Evolutionary conservation across 2,113 vertebrate species (phyloP), one percentile per base, ranked within the genome.

Genomic region (Condylura cristata): DNA sequence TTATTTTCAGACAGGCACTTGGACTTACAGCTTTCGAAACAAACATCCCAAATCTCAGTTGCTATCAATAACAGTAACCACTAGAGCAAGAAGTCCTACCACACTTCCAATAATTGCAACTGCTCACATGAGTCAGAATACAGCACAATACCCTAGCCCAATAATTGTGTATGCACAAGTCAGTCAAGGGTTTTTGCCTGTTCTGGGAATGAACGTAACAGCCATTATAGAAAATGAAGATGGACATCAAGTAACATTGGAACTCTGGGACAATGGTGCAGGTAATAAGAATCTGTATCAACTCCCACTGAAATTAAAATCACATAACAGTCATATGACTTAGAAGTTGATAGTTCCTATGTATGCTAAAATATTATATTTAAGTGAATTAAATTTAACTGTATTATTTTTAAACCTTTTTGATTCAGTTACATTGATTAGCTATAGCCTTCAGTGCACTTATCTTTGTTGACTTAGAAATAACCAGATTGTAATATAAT

Each of bases 201-300:
- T 99, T 81, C 86, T 98, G 68, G 95, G 96, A 78, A 97, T 91
- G 86, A 97, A 66, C 20, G 98, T 99, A 81, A 98, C 34, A 61
- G 98, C 98, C 10, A 75, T 53, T 24, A 82, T 98, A 92, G 98
- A 98, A 97, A 80, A 90, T 1, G 39, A 96, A 10, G 44, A 11
- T 37, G 97, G 95, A 80, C 2, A 30, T 17, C 2, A 68, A 95
- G 53, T 82, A 56, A 58, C 20, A 5, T 2, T 98, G 61, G 39
- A 96, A 37, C 98, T 99, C 37, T 46, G 94, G 87, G 98, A 99
- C 96, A 98, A 97, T 10, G 98, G 98, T 16, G 86, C 96, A 98
- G 98, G 98, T 98, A 96, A 97, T 51, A 63, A 80, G 8, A 83
- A 81, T 70, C 26, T 74, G n/a, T 22, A 41, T 79, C 34, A 14